These are phyloP conservation scores for Drosophila kikkawai DNA, from an alignment of 1,140 invertebrate genomes.

Conservation along the genomic window DNA sequence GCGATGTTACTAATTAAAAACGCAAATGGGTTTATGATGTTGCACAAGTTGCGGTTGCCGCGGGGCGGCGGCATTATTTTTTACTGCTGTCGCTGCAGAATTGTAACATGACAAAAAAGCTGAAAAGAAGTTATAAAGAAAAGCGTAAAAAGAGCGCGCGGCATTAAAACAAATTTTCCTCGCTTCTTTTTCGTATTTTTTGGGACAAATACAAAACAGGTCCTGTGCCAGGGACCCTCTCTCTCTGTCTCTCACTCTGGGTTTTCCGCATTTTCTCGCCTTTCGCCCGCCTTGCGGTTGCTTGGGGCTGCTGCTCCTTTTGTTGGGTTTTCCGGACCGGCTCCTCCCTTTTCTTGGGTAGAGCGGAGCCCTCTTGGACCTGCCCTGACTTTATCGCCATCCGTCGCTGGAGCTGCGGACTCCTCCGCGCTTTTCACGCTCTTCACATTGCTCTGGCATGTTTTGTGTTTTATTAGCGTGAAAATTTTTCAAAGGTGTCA, in stretches of 20 bases:
- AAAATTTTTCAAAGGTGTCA: slow-evolving; percentile 82
- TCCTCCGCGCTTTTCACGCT: slow-evolving; percentile 62
- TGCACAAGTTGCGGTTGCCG: slow-evolving; percentile 76
- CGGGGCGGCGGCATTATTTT: slow-evolving; percentile 44
- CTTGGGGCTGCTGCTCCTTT: slow-evolving; percentile 51
- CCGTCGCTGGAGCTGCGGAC: slow-evolving; percentile 34
- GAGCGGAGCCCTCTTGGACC: slow-evolving; percentile 12
- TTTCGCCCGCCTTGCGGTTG: slow-evolving; percentile 33
- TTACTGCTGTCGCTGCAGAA: slow-evolving; percentile 79
- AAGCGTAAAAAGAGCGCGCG: slow-evolving; percentile 71
- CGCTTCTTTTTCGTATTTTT: slow-evolving; percentile 28
- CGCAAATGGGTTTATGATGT: slow-evolving; percentile 83
- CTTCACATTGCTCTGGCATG: slow-evolving; percentile 67
- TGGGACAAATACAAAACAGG: slow-evolving; percentile 70
- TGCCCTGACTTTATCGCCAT: slow-evolving; percentile 65
- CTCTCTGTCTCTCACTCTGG: neutral
- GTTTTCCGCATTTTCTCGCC: slow-evolving; percentile 19
- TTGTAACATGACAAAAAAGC: slow-evolving; percentile 63
- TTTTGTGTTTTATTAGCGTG: slow-evolving; percentile 82
- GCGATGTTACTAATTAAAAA: slow-evolving; percentile 81
- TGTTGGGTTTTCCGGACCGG: slow-evolving; percentile 19
- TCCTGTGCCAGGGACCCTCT: slow-evolving; percentile 30
- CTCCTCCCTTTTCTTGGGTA: neutral
- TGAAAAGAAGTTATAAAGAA: slow-evolving; percentile 79
- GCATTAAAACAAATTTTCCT: slow-evolving; percentile 78